A percentile compares a stretch with the other conserved stretches of the same genome.
Conservation (phyloP, 2,888 invertebrate species). For the Apamea anceps region DNA sequence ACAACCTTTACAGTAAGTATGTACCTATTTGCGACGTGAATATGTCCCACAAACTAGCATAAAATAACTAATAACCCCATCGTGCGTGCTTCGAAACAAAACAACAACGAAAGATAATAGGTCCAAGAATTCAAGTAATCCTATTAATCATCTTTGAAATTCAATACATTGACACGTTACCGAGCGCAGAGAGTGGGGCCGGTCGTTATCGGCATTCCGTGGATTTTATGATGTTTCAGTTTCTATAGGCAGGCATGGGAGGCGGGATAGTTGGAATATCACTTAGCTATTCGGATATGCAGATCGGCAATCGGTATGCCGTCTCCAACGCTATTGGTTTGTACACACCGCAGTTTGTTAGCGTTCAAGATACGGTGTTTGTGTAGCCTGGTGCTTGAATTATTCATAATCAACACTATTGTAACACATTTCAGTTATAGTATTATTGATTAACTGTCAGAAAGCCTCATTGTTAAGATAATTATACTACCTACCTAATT, state of each 20-base stretch:
- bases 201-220: conserved; percentile 75
- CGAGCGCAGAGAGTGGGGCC: conserved; percentile 71
- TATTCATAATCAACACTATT: conserved; percentile 63
- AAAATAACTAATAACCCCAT: background rate
- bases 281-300: conserved; percentile 86
- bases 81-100: conserved; percentile 36
- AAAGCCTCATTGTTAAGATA: background rate
- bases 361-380: conserved; percentile 71
- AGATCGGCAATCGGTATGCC: conserved; percentile 83
- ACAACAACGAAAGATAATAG: conserved; percentile 69
- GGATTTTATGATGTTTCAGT: conserved; percentile 83
- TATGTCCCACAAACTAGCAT: background rate
- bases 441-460: conserved; percentile 16
- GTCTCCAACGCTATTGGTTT: conserved; percentile 73
- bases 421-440: conserved; percentile 30
- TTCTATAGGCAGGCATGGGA: conserved; percentile 77
- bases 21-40: background rate
- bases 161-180: conserved; percentile 88
- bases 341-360: conserved; percentile 72
- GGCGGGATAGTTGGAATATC: conserved; percentile 83
- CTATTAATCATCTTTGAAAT: conserved; percentile 89
- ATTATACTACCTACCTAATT: background rate
- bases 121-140: conserved; percentile 82
- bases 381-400: conserved; percentile 66
- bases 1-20: no score